phyloP scores from a whole-genome alignment of 2,797 vertebrate species.

The Manis pentadactyla region DNA sequence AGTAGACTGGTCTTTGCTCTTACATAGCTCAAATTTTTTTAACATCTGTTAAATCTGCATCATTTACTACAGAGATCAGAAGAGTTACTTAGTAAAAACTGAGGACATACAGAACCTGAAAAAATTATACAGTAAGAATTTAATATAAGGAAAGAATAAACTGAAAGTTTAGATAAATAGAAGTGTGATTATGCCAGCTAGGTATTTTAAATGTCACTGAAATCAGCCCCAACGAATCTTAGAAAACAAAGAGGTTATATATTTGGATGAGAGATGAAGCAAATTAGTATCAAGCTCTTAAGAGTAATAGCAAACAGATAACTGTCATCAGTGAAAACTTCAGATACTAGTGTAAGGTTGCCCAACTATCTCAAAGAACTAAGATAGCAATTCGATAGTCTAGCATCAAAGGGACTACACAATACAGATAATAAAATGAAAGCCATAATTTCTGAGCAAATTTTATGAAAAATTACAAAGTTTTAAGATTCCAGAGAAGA shows the following conservation, averaged over 20 bases:
- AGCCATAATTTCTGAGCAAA: not conserved
- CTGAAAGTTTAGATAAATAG: not conserved
- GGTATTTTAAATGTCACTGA: conserved; percentile 37
- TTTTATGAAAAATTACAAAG: conserved; percentile 4
- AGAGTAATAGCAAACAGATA: conserved; percentile 35
- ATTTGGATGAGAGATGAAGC: not conserved
- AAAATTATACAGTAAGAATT: conserved; percentile 11
- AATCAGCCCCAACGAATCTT: not conserved
- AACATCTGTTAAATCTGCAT: not conserved
- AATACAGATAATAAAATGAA: not conserved
- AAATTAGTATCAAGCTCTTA: conserved; percentile 25
- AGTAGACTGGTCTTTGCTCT: not conserved
- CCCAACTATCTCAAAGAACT: conserved; percentile 36
- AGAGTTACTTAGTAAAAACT: conserved; percentile 25
- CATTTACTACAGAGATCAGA: not conserved
- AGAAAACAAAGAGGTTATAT: conserved; percentile 12
- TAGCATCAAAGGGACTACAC: not conserved
- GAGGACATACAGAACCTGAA: conserved; percentile 4
- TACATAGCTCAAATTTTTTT: not conserved
- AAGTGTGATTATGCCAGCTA: not conserved
- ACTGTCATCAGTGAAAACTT: not conserved
- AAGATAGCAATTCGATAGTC: not conserved
- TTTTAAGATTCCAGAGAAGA: not conserved
- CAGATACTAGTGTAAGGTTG: not conserved
- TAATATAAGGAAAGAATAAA: conserved; percentile 16